Base-by-base conservation (phyloP, 2,888 invertebrate genomes). In the Osmoderma eremita region DNA sequence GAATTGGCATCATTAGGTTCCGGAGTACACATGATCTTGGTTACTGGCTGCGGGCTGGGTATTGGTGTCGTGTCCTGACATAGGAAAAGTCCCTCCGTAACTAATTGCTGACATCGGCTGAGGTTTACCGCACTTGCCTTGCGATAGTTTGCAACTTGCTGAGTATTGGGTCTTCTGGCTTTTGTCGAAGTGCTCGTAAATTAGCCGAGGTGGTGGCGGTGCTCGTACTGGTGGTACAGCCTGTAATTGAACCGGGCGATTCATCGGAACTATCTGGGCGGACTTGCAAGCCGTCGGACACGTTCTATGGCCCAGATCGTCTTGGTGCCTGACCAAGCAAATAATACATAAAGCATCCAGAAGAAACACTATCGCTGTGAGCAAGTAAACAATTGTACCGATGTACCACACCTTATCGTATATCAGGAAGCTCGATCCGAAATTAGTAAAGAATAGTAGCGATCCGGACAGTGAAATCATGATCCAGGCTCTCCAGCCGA, bases 71-170 rank as follows among this genome's bases (percentile, higher is more conserved):
- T 64, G 5, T 76, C 74, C 62, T 70, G 75, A 75, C 13, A 77
- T 72, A 42, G 73, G 74, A 61, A 77, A 77, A 0, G 77, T 77
- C 8, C 76, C 77, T n/a, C 77, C 78, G 42, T 76, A 74, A 5
- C 73, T 45, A 2, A 18, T 17, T 5, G 12, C 42, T 3, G 42
- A 15, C 42, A 13, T 45, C 30, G 15, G 0, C 15, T 12, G 58
- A 15, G n/a, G 15, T 30, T 30, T 30, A 2, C 30, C 30, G 30
- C 58, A 39, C 4, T 17, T 45, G 0, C 10, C 15, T 10, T 61
- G 30, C 17, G 45, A 17, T 13, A 20, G 18, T 20, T 30, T 51
- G 24, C 30, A 49, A 63, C 63, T 63, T 51, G 50, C 51, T 20
- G 51, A 5, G 12, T 30, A 15, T 63, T n/a, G 41, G 6, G 50